Conservation (phyloP, 1,140 invertebrate genomes). For the Chlorops oryzae region DNA sequence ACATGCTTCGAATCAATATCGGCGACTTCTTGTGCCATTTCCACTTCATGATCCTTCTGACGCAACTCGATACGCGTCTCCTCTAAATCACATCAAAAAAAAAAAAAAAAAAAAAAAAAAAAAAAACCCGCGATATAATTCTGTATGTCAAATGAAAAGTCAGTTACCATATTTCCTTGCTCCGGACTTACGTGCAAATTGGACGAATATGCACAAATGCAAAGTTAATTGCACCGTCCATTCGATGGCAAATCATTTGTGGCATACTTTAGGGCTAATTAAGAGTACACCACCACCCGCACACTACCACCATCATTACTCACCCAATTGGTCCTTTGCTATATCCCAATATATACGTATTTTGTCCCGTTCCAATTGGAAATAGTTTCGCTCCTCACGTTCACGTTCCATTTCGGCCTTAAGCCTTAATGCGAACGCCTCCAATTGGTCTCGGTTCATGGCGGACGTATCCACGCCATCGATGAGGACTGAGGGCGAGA, state of each 20-base stretch:
- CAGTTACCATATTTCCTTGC: too few species aligned
- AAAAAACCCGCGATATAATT: neutral
- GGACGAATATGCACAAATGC: too few species aligned
- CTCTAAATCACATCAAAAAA: conserved; percentile 18
- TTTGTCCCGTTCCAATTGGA: conserved; percentile 91
- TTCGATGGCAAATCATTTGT: neutral
- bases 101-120: conserved; percentile 1
- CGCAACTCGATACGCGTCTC: conserved; percentile 47
- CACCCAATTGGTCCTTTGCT: conserved; percentile 36
- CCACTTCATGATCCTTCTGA: conserved; percentile 81
- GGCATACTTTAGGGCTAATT: neutral
- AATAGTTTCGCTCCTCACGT: conserved; percentile 90
- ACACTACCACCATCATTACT: conserved; percentile 9
- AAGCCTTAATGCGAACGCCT: conserved; percentile 79
- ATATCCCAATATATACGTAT: conserved; percentile 93
- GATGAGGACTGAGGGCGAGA: conserved; percentile 67
- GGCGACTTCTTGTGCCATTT: conserved; percentile 79
- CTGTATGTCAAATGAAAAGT: neutral
- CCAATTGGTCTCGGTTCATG: conserved; percentile 89
- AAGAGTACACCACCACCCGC: neutral
- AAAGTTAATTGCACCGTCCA: neutral
- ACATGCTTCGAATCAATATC: conserved; percentile 80
- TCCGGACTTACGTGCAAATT: too few species aligned
- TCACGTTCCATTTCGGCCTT: conserved; percentile 89
- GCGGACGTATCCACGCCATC: conserved; percentile 87